Evolutionary conservation across 2,797 vertebrate species (phyloP), one percentile per base, ranked within the genome.

Genomic region (Balearica regulorum): DNA sequence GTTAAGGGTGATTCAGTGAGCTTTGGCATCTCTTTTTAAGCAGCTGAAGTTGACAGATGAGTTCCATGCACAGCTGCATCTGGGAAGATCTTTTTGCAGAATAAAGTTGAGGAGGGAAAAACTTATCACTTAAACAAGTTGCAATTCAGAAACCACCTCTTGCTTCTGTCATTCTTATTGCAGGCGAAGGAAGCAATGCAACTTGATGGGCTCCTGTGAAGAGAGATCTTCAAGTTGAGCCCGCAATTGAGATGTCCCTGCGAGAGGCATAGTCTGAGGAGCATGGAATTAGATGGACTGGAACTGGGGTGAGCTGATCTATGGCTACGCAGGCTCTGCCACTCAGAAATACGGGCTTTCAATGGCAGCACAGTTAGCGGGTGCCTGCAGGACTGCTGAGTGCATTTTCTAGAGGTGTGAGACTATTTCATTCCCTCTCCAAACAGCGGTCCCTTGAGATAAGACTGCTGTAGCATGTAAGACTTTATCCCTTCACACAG

Each of bases 311-410:
- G 75, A 69, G 49, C 3, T 72, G 37, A 18, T 68, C 48, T 15
- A 0, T 29, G 29, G 5, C 12, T 18, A 1, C 5, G 2, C 31
- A 57, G 39, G 28, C 75, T 69, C 25, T 77, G 76, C 51, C 31
- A 37, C 35, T 46, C 15, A 18, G 33, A 61, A 53, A 28, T 4
- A 0, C 0, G 13, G 8, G 13, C 29, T 51, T 82, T 43, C 61
- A 37, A 2, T 48, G 35, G 20, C 66, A n/a, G 18, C 9, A 7
- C 19, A 12, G 43, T 25, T 9, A 76, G 48, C 7, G 22, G 6
- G 21, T 46, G 35, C 16, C 20, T 73, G 26, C 28, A 53, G 55
- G 26, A 26, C 33, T 72, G 46, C 33, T n/a, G 55, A 73, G 33
- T 29, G 37, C 6, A 18, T 16, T 41, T 84, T 68, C 37, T 19